These are phyloP conservation scores for Apogon talboti DNA, from an alignment of 2,797 vertebrate genomes.

Conservation along the genomic window DNA sequence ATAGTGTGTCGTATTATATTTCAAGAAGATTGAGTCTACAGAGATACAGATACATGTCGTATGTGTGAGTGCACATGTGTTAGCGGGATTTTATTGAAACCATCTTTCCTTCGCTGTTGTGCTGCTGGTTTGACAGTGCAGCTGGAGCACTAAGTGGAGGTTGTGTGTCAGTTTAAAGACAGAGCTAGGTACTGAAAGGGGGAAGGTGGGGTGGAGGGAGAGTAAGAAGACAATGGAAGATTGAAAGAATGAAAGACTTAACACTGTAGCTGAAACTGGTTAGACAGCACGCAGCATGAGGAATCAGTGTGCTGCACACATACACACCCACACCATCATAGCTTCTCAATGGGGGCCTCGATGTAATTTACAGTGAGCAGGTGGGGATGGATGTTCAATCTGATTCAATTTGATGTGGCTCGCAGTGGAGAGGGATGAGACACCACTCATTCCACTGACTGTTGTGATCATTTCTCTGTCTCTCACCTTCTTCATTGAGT, in stretches of 20 bases:
- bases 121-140: constrained; percentile 60
- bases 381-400: constrained; percentile 80
- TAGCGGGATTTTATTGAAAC: constrained; percentile 19
- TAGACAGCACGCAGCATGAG: constrained; percentile 63
- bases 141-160: constrained; percentile 63
- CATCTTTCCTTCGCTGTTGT: constrained; percentile 24
- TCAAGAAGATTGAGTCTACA: constrained; percentile 14
- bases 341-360: constrained; percentile 65
- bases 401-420: constrained; percentile 81
- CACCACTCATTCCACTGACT: constrained; percentile 68
- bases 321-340: constrained; percentile 53
- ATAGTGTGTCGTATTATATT: constrained; percentile 4
- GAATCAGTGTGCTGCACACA: constrained; percentile 49
- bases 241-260: constrained; percentile 74
- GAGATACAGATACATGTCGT: not conserved
- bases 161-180: constrained; percentile 57
- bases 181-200: constrained; percentile 31
- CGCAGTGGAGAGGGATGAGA: constrained; percentile 64
- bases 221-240: constrained; percentile 60
- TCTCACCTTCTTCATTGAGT: constrained; percentile 44
- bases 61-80: constrained; percentile 18
- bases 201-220: constrained; percentile 4
- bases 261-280: constrained; percentile 70
- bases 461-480: constrained; percentile 61
- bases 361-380: constrained; percentile 80